phyloP scores from a whole-genome alignment of 2,888 invertebrate species.

The Eurytoma californica region DNA sequence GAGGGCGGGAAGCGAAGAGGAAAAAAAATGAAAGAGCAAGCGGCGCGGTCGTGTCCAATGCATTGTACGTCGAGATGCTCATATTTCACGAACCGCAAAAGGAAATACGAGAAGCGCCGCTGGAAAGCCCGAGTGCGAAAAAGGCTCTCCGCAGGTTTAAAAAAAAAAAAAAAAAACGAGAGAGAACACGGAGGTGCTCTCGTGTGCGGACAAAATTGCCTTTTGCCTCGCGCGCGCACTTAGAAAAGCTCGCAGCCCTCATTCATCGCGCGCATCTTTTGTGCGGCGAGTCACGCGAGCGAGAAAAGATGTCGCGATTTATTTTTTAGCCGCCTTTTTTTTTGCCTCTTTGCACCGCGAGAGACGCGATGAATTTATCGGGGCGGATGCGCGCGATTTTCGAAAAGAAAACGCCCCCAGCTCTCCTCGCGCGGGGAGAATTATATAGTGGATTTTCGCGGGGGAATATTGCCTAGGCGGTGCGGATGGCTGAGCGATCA shows the following conservation, averaged over 20 bases:
- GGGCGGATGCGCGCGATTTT: conserved; percentile 1
- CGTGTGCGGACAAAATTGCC: neutral
- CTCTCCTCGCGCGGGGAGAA: neutral
- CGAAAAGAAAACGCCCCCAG: neutral
- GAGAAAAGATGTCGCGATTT: neutral
- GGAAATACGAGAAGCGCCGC: conserved; percentile 16
- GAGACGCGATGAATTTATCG: conserved; percentile 17
- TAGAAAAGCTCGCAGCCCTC: neutral
- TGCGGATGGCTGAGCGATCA: neutral
- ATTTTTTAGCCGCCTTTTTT: neutral
- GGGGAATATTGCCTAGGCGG: neutral
- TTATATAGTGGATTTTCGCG: neutral
- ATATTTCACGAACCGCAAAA: conserved; percentile 33
- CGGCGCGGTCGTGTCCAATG: neutral
- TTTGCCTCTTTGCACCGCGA: no score
- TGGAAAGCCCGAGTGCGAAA: conserved; percentile 28
- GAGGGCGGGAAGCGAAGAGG: neutral
- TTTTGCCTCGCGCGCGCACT: conserved; percentile 6
- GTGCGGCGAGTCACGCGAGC: conserved; percentile 4
- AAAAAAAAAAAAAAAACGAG: neutral
- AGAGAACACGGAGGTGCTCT: neutral
- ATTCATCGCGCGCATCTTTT: neutral
- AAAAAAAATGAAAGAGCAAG: conserved; percentile 3
- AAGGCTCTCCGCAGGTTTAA: neutral
- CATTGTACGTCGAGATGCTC: conserved; percentile 28